Evolutionary conservation across 2,797 vertebrate species (phyloP), one percentile per base, ranked within the genome.

Genomic region (Phrynocephalus vlangalii): DNA sequence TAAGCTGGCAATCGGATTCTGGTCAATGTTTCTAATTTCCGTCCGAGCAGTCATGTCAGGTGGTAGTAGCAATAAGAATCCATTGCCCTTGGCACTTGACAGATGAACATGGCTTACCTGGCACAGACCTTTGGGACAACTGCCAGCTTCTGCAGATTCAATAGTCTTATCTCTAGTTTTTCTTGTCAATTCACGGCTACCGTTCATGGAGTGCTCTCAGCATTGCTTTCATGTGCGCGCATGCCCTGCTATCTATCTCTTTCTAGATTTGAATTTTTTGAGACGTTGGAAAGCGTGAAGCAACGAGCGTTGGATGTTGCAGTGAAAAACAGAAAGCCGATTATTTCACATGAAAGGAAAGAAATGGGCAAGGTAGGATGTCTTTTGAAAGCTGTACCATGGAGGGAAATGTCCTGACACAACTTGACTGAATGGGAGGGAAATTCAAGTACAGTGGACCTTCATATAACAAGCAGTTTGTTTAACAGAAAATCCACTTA

Each of bases 251-350:
- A 56, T 84, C 86, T 89, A 80, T 86, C 87, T 84, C 0, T 26
- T 91, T 91, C 63, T 91, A 99, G 99, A 95, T 98, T 99, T 88
- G 99, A 99, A 93, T 98, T 98, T 93, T 96, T 98, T 16, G 97
- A 98, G 82, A 92, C 98, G 11, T 91, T 98, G 81, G 96, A 98
- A 89, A 98, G 98, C 44, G 97, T 97, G 77, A 95, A 95, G 94
- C 97, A 87, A 88, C 97, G 98, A 87, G 97, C 96, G 70, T 90
- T 99, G 94, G 99, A 99, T 1, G 89, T 99, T 1, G 95, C 99
- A 0, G 98, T 99, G 90, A 99, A 99, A 93, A 99, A 99, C 90
- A 98, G 97, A 85, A 97, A 93, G 87, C 98, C 98, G 0, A 97
- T 99, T 85, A 95, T 97, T 91, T 98, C 96, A 11, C 97, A 98